phyloP scores from a whole-genome alignment of 2,888 invertebrate genomes.

The Harpalus rubripes region DNA sequence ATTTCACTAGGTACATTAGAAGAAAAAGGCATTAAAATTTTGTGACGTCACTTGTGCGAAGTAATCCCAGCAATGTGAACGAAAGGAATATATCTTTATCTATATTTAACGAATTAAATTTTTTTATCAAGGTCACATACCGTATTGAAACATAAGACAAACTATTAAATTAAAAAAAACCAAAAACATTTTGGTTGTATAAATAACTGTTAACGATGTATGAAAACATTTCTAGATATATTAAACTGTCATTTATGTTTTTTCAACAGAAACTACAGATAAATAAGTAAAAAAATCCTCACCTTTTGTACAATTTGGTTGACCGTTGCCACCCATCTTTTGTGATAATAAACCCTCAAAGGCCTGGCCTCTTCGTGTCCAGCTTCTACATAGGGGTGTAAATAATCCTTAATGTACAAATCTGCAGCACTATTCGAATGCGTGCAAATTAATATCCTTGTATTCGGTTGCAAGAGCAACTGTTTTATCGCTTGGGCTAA shows the following conservation, averaged over 20 bases:
- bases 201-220: too few relatives aligned
- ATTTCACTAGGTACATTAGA: too few relatives aligned
- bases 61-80: too few relatives aligned
- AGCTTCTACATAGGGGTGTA: constrained; percentile 86
- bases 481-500: constrained; percentile 87
- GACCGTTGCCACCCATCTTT: constrained; percentile 89
- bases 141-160: too few relatives aligned
- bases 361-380: constrained; percentile 85
- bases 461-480: constrained; percentile 82
- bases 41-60: too few relatives aligned
- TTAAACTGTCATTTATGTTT: background rate
- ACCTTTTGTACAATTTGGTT: constrained; percentile 84
- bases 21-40: too few relatives aligned
- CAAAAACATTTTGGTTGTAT: too few relatives aligned
- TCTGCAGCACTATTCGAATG: constrained; percentile 94
- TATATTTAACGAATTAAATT: too few relatives aligned
- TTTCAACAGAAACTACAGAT: background rate
- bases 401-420: constrained; percentile 90
- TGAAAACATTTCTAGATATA: background rate
- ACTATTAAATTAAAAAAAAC: too few relatives aligned
- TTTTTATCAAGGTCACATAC: too few relatives aligned
- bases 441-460: constrained; percentile 89
- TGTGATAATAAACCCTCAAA: constrained; percentile 88
- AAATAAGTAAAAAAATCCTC: constrained; percentile 68
- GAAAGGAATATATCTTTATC: too few relatives aligned